Conservation (phyloP, 2,797 vertebrate species). For the Peromyscus eremicus region DNA sequence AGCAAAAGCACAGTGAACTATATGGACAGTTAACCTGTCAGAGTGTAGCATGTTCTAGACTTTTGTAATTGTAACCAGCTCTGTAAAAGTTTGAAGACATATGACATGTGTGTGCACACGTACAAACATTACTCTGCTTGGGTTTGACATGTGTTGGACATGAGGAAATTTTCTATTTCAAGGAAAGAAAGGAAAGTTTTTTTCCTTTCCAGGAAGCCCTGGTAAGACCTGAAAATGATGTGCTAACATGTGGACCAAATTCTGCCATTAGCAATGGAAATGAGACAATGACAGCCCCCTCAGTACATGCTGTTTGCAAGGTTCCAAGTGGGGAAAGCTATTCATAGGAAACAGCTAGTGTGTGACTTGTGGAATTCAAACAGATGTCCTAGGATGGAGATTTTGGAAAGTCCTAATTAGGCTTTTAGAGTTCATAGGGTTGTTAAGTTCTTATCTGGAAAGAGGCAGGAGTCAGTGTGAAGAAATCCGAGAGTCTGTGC, state of each 20-base stretch:
- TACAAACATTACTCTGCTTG: neutral
- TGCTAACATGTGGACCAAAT: constrained; percentile 62
- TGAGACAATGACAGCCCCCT: neutral
- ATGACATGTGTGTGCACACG: neutral
- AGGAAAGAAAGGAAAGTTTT: neutral
- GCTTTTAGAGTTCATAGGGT: constrained; percentile 69
- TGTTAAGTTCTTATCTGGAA: constrained; percentile 57
- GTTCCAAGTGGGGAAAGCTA: constrained; percentile 66
- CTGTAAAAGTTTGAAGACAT: neutral
- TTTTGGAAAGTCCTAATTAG: constrained; percentile 66
- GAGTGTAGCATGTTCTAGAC: constrained; percentile 6
- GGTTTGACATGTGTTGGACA: constrained; percentile 24
- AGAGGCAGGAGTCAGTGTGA: constrained; percentile 38
- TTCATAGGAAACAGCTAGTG: constrained; percentile 70
- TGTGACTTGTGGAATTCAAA: constrained; percentile 84
- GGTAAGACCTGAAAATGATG: constrained; percentile 62
- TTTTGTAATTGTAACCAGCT: neutral
- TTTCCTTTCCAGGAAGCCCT: constrained; percentile 38
- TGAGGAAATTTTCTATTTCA: constrained; percentile 28
- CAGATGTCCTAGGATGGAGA: constrained; percentile 79
- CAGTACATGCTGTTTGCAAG: constrained; percentile 7
- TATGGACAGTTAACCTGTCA: neutral
- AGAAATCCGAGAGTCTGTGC: constrained; percentile 46
- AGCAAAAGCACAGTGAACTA: neutral
- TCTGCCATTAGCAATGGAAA: constrained; percentile 65